Conservation (phyloP, 2,113 vertebrate species). For the Capreolus pygargus region DNA sequence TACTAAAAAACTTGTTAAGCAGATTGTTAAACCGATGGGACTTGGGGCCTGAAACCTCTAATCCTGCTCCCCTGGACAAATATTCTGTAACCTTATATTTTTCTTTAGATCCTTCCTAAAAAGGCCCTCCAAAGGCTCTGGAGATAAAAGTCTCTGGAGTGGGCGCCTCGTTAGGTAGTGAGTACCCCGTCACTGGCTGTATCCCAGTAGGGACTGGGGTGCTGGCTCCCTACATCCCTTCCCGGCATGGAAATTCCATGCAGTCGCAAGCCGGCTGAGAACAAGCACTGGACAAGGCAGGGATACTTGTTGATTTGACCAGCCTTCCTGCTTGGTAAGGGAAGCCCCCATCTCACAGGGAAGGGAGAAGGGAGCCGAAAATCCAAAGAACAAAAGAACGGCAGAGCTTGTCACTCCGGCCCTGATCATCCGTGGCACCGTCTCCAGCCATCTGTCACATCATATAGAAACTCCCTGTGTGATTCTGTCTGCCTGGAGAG, state of each 20-base stretch:
- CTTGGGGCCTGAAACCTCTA: not conserved
- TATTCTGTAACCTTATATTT: not conserved
- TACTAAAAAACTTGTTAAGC: not conserved
- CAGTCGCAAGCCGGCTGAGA: not conserved
- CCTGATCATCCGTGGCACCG: slow-evolving; percentile 70
- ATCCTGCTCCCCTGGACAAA: not conserved
- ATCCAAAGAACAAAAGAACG: slow-evolving; percentile 65
- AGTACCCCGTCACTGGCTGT: not conserved
- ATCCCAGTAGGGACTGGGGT: not conserved
- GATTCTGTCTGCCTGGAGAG: slow-evolving; percentile 66
- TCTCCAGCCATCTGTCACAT: slow-evolving; percentile 74
- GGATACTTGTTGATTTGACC: not conserved
- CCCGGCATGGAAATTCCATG: not conserved
- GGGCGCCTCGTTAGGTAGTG: not conserved
- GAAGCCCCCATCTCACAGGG: not conserved
- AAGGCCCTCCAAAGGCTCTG: not conserved
- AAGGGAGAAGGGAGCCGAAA: slow-evolving; percentile 35
- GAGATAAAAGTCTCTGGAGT: not conserved
- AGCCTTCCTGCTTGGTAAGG: not conserved
- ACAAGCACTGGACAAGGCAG: not conserved
- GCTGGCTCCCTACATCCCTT: not conserved
- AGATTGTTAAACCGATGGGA: not conserved
- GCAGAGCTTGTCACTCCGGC: slow-evolving; percentile 60
- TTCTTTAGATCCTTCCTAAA: not conserved
- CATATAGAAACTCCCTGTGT: slow-evolving; percentile 67